These are phyloP conservation scores for Lycophotia porphyrea DNA, from an alignment of 2,888 invertebrate species.

Conservation along the genomic window DNA sequence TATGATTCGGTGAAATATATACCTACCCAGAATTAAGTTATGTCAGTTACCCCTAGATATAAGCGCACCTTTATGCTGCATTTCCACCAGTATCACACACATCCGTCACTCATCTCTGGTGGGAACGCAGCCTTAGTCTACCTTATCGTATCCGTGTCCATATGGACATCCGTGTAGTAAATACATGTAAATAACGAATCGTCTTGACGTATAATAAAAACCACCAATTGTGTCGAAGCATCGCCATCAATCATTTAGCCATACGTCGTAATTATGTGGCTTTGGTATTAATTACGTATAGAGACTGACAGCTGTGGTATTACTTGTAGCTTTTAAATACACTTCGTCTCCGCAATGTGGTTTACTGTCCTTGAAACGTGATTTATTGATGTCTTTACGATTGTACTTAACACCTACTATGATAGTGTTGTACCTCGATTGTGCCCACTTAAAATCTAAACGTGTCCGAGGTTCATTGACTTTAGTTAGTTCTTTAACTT, in stretches of 20 bases:
- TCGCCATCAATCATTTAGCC: conserved; percentile 57
- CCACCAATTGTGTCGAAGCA: conserved; percentile 40
- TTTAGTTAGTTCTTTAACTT: conserved; percentile 4
- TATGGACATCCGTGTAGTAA: conserved; percentile 39
- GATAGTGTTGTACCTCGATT: neutral
- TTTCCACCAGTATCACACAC: no score
- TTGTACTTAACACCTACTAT: conserved; percentile 26
- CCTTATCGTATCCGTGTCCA: conserved; percentile 18
- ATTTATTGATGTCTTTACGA: conserved; percentile 36
- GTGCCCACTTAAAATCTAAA: neutral
- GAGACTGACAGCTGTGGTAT: conserved; percentile 24
- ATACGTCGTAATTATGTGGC: conserved; percentile 52
- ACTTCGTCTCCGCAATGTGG: conserved; percentile 36
- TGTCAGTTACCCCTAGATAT: neutral
- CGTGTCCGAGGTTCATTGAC: conserved; percentile 25
- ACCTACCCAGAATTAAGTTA: neutral
- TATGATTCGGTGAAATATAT: neutral
- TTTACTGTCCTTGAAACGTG: conserved; percentile 53
- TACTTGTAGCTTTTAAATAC: conserved; percentile 38
- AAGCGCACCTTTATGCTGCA: no score
- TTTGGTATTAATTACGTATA: conserved; percentile 48
- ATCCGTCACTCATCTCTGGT: no score
- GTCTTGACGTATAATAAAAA: conserved; percentile 24
- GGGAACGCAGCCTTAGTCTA: no score
- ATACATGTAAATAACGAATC: conserved; percentile 31